Evolutionary conservation across 2,113 vertebrate genomes (phyloP).

Genomic region (Gavia stellata): DNA sequence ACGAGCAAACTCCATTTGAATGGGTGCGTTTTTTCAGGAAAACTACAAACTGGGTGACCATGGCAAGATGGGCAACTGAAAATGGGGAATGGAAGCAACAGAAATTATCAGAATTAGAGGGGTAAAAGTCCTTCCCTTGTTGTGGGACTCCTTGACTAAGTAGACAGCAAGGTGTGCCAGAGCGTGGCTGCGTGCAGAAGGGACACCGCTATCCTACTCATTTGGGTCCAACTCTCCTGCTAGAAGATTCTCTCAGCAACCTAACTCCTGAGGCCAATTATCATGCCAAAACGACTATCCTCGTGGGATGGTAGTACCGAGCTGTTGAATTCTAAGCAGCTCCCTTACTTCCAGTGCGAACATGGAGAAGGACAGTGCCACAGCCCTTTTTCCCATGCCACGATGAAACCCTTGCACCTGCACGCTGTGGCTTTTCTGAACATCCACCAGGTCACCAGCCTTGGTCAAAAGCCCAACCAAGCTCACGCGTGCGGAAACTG

Average conservation of each 20-base stretch:
- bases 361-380: not conserved
- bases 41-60: not conserved
- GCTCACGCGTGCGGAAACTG: rapidly evolving
- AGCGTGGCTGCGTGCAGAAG: not conserved
- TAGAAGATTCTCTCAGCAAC: not conserved
- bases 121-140: not conserved
- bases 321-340: not conserved
- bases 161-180: not conserved
- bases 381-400: not conserved
- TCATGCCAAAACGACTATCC: not conserved
- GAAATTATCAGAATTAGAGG: not conserved
- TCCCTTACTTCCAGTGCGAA: not conserved
- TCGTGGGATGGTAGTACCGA: not conserved
- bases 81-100: not conserved
- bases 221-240: not conserved
- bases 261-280: not conserved
- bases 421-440: not conserved
- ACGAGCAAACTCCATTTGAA: not conserved
- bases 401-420: not conserved
- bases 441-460: not conserved
- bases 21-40: not conserved
- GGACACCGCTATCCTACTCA: not conserved
- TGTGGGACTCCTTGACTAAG: not conserved
- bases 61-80: not conserved
- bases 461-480: not conserved